Percentiles rank a stretch among this genome's conserved stretches.
Conservation (phyloP, 2,113 vertebrate genomes). For the Prolemur simus region DNA sequence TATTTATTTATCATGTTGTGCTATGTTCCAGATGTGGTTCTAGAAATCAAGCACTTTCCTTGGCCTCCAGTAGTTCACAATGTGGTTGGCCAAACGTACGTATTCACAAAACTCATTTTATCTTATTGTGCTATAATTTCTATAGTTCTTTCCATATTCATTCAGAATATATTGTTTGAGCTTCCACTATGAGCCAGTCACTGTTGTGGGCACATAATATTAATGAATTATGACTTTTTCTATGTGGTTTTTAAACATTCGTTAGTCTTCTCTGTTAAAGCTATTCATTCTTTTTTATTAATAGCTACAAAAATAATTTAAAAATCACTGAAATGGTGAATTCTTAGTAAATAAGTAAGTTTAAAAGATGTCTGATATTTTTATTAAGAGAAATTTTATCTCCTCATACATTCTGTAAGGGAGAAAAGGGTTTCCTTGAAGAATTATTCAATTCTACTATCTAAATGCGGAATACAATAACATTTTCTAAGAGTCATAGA, state of each 20-base stretch:
- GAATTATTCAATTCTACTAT: neutral
- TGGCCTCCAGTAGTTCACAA: neutral
- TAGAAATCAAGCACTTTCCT: neutral
- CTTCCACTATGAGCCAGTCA: neutral
- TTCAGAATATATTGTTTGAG: neutral
- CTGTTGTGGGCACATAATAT: neutral
- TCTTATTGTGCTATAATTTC: neutral
- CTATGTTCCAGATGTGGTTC: neutral
- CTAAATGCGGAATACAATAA: neutral
- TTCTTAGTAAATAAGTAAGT: slow-evolving; percentile 41
- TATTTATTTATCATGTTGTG: neutral
- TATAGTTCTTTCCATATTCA: neutral
- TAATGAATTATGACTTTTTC: neutral
- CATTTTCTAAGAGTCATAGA: neutral
- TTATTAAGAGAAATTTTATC: neutral
- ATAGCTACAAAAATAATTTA: neutral
- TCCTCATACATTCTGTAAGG: neutral
- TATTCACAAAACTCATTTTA: neutral
- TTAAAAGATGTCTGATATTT: neutral
- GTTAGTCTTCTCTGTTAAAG: neutral
- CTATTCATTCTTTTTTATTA: neutral
- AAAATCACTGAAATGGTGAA: neutral
- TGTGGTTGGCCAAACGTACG: neutral
- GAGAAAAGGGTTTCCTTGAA: neutral
- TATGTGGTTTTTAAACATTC: slow-evolving; percentile 29